phyloP scores from a whole-genome alignment of 2,888 invertebrate species.

The Oegoconia quadripuncta region DNA sequence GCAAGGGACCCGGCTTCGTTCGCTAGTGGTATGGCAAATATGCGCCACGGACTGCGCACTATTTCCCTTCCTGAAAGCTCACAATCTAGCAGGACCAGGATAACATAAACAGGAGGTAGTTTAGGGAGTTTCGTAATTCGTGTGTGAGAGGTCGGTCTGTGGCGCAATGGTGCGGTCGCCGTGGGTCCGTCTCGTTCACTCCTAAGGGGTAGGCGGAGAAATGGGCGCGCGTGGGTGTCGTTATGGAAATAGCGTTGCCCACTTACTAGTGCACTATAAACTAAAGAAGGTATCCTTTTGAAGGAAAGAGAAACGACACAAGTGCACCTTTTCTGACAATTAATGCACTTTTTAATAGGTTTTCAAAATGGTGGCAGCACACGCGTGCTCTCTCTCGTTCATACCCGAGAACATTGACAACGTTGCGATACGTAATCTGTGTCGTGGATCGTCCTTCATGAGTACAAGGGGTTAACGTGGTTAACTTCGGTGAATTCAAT shows the following conservation, averaged over 20 bases:
- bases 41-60: constrained; percentile 39
- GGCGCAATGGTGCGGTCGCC: constrained; percentile 39
- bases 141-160: too few relatives aligned
- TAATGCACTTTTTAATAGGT: constrained; percentile 1
- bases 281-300: constrained; percentile 33
- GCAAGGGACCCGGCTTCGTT: constrained; percentile 16
- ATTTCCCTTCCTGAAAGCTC: constrained; percentile 83
- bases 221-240: constrained; percentile 63
- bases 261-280: constrained; percentile 50
- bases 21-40: constrained; percentile 31
- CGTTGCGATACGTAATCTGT: too few relatives aligned
- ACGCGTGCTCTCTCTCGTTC: constrained; percentile 7
- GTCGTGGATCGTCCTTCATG: constrained; percentile 13
- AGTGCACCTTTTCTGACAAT: background rate
- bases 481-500: constrained; percentile 35
- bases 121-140: constrained; percentile 35
- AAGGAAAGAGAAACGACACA: constrained; percentile 15
- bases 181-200: constrained; percentile 51
- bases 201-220: constrained; percentile 66
- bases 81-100: constrained; percentile 80
- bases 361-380: constrained; percentile 5
- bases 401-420: constrained; percentile 9
- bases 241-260: constrained; percentile 64
- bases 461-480: constrained; percentile 37
- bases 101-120: constrained; percentile 50